Base-by-base conservation (phyloP, 2,113 vertebrate species). In the Antechinus stuartii region DNA sequence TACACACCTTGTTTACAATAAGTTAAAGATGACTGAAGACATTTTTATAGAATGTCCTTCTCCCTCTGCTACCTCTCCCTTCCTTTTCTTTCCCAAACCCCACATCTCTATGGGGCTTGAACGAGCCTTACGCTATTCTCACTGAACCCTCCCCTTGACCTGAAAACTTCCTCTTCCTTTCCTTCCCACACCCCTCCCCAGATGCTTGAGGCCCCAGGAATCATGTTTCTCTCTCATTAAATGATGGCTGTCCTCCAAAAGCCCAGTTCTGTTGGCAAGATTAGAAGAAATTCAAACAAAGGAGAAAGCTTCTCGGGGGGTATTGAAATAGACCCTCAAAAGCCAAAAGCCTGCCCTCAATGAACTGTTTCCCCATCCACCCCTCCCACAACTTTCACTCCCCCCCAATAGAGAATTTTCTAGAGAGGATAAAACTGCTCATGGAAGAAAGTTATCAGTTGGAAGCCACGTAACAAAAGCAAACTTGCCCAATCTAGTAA, bases 31-130 rank as follows among this genome's bases (percentile, higher is more conserved):
- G 14, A 54, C 89, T 19, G 27, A 30, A 57, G 27, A 1, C 23
- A 90, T 93, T 91, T 93, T 54, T 23, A 56, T 91, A 94, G 56
- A 90, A 96, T 92, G 52, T 89, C 49, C 9, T 14, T 61, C 4
- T 93, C 35, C 27, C 14, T 61, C 19, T n/a, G 46, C 61, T 35
- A 30, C 50, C 50, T 89, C 1, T 76, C 26, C 89, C 27, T 93
- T 25, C 76, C 8, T 91, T 8, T 56, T 47, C 53, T 22, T 42
- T 0, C 30, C 0, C 49, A 0, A 24, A n/a, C 11, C 56, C 42
- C 26, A 23, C 46, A 26, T 54, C n/a, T 54, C 49, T n/a, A 14
- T 91, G 90, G 50, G 57, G 10, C 46, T 14, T 91, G 22, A 84
- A 22, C 57, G 9, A 49, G 30, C 56, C 26, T 89, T 26, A 42